Evolutionary conservation across 2,797 vertebrate genomes (phyloP).

Genomic region (Scolopax rusticola): DNA sequence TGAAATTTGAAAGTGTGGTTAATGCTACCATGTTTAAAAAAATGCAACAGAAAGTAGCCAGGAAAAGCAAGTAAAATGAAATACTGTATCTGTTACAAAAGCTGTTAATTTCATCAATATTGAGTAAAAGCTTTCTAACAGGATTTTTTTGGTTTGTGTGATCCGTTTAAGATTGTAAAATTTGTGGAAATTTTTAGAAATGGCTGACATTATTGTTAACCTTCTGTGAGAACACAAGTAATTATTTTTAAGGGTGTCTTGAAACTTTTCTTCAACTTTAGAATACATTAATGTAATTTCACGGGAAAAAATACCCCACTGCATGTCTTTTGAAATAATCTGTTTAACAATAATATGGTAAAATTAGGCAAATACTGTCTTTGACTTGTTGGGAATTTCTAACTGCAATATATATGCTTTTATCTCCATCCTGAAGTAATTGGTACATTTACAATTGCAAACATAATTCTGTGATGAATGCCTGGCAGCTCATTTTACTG

Average conservation of each 20-base stretch:
- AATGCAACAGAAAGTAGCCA: background rate
- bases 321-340: background rate
- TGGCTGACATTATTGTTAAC: background rate
- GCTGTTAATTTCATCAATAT: background rate
- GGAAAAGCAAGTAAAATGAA: background rate
- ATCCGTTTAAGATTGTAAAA: background rate
- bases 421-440: slow-evolving; percentile 62
- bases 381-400: slow-evolving; percentile 53
- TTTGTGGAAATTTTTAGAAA: background rate
- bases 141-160: background rate
- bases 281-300: background rate
- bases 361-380: slow-evolving; percentile 1
- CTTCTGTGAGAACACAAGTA: background rate
- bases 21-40: background rate
- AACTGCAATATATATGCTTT: slow-evolving; percentile 47
- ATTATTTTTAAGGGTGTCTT: background rate
- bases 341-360: background rate
- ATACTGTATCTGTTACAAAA: background rate
- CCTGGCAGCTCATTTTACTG: slow-evolving; percentile 15
- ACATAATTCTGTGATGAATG: background rate
- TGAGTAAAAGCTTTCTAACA: background rate
- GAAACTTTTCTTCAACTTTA: background rate
- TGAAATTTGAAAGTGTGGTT: background rate
- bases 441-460: slow-evolving; percentile 51
- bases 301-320: background rate